Evolutionary conservation across 2,888 invertebrate species (phyloP).

Genomic region (Drosophila leonis): DNA sequence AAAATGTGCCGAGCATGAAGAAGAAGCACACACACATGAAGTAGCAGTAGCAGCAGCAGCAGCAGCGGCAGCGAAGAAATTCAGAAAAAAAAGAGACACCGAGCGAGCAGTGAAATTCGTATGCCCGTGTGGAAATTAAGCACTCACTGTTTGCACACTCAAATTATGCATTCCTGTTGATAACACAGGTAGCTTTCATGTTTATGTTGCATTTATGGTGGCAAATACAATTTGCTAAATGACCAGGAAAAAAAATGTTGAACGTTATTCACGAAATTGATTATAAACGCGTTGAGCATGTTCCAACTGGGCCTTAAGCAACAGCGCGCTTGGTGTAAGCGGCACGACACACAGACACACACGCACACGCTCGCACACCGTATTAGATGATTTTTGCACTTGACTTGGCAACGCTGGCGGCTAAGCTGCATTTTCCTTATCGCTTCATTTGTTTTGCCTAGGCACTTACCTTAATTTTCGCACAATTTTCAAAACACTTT

Average conservation of each 20-base stretch:
- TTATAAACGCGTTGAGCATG: slow-evolving; percentile 28
- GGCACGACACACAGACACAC: slow-evolving; percentile 50
- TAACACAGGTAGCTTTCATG: slow-evolving; percentile 4
- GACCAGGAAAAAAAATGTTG: slow-evolving; percentile 5
- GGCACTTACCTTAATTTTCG: slow-evolving; percentile 63
- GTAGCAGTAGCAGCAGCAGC: slow-evolving; percentile 36
- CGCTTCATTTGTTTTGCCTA: slow-evolving; percentile 18
- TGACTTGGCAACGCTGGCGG: slow-evolving; percentile 28
- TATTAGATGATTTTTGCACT: slow-evolving; percentile 57
- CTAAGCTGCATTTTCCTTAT: slow-evolving; percentile 22
- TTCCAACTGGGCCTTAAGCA: slow-evolving; percentile 60
- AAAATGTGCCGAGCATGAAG: slow-evolving; percentile 78
- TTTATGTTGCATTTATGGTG: not conserved
- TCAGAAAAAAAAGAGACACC: slow-evolving; percentile 66
- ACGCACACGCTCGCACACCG: slow-evolving; percentile 36
- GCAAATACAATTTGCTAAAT: not conserved
- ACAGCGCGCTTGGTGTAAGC: slow-evolving; percentile 67
- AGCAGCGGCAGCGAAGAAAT: slow-evolving; percentile 59
- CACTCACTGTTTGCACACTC: slow-evolving; percentile 34
- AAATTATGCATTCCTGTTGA: slow-evolving; percentile 3
- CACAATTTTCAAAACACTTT: slow-evolving; percentile 68
- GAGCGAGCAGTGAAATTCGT: slow-evolving; percentile 56
- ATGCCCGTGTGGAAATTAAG: slow-evolving; percentile 60
- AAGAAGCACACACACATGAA: slow-evolving; percentile 60
- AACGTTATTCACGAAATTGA: slow-evolving; percentile 20